phyloP scores from a whole-genome alignment of 2,113 vertebrate genomes.

The Sakesphorus luctuosus region DNA sequence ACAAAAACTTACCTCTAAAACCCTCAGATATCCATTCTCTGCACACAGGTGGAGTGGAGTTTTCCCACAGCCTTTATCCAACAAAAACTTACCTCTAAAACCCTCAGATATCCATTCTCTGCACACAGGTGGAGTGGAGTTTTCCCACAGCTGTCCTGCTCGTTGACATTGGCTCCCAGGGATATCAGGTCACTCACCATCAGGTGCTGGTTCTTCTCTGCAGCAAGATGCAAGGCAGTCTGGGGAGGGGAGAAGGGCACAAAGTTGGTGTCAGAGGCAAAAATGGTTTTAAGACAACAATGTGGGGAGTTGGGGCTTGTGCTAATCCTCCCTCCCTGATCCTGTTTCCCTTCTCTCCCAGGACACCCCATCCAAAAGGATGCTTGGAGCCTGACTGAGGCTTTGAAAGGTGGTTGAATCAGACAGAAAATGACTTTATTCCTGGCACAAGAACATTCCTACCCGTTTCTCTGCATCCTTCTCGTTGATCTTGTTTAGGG shows the following conservation, averaged over 20 bases:
- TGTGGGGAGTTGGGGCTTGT: neutral
- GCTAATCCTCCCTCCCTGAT: neutral
- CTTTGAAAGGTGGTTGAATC: neutral
- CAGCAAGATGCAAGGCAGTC: slow-evolving; percentile 85
- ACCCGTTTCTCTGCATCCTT: slow-evolving; percentile 83
- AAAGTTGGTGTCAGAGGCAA: neutral
- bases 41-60: slow-evolving; percentile 86
- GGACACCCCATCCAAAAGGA: neutral
- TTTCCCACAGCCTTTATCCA: neutral
- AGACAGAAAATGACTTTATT: neutral
- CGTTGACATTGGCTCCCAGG: slow-evolving; percentile 80
- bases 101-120: slow-evolving; percentile 81
- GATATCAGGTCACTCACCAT: slow-evolving; percentile 83
- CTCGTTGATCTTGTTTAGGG: slow-evolving; percentile 74
- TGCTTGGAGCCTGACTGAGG: neutral
- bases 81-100: slow-evolving; percentile 73
- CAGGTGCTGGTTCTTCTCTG: slow-evolving; percentile 84
- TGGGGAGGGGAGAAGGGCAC: slow-evolving; percentile 15
- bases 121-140: slow-evolving; percentile 85
- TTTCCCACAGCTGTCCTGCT: slow-evolving; percentile 75
- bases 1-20: slow-evolving; percentile 75
- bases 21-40: slow-evolving; percentile 81
- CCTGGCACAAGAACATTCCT: neutral
- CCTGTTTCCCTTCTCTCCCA: neutral
- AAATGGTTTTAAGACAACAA: fast-evolving